phyloP scores from a whole-genome alignment of 2,113 vertebrate genomes.

The Oreocharis arfaki region DNA sequence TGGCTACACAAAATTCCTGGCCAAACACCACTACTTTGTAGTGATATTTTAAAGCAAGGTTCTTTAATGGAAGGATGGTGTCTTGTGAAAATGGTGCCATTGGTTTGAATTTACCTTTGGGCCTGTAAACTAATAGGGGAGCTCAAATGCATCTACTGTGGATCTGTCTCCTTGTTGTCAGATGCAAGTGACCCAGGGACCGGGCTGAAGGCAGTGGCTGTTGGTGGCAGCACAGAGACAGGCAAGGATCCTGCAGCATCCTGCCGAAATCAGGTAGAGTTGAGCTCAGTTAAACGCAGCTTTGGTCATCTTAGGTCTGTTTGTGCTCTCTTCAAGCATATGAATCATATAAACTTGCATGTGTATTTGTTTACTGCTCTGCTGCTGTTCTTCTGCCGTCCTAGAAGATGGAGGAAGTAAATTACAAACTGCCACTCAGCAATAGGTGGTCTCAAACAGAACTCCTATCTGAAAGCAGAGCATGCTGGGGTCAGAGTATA shows the following conservation, averaged over 20 bases:
- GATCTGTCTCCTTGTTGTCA: not conserved
- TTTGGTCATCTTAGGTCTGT: not conserved
- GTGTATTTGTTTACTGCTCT: not conserved
- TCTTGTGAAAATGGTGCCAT: not conserved
- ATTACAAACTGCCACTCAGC: not conserved
- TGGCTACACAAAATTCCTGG: not conserved
- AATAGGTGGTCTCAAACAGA: not conserved
- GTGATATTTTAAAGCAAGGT: not conserved
- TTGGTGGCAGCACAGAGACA: not conserved
- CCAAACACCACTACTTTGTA: not conserved
- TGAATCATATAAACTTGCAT: not conserved
- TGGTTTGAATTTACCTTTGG: not conserved
- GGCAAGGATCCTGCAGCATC: not conserved
- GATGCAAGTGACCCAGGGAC: not conserved
- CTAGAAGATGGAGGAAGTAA: not conserved
- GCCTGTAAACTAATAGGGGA: not conserved
- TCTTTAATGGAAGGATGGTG: not conserved
- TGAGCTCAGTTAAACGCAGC: fast-evolving
- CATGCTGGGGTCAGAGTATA: fast-evolving
- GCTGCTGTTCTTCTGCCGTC: not conserved
- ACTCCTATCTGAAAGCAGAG: not conserved
- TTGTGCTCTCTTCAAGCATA: not conserved
- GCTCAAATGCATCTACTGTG: not conserved
- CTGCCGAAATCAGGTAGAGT: fast-evolving
- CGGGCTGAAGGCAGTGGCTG: not conserved